phyloP scores from a whole-genome alignment of 2,797 vertebrate species.

The Pristis pectinata region DNA sequence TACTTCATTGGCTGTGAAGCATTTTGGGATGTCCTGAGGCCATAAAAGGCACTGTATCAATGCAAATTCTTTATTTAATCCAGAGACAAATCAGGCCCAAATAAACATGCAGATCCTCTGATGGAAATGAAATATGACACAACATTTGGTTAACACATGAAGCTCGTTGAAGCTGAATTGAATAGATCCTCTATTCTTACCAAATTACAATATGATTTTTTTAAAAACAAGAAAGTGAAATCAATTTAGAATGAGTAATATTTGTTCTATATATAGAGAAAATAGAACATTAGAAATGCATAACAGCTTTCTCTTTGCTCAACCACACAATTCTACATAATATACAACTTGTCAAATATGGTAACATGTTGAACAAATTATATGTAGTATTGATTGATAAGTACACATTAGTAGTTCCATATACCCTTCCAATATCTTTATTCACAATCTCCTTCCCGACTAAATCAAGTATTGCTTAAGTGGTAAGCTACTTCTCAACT shows the following conservation, averaged over 20 bases:
- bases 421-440: neutral
- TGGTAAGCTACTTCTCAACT: neutral
- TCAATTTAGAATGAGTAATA: neutral
- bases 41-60: neutral
- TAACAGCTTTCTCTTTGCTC: neutral
- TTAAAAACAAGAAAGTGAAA: constrained; percentile 21
- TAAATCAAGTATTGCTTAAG: constrained; percentile 1
- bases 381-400: neutral
- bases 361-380: constrained; percentile 12
- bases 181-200: constrained; percentile 23
- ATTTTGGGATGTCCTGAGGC: neutral
- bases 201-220: constrained; percentile 20
- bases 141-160: constrained; percentile 34
- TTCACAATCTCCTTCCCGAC: neutral
- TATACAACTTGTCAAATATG: neutral
- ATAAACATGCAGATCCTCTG: constrained; percentile 12
- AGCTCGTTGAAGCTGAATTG: constrained; percentile 7
- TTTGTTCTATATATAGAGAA: neutral
- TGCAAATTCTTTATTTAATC: constrained; percentile 15
- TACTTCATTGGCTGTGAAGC: neutral
- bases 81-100: constrained; percentile 18
- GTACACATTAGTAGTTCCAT: neutral
- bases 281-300: neutral
- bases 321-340: neutral
- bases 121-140: constrained; percentile 21